phyloP scores from a whole-genome alignment of 2,113 vertebrate species.

The Hiodon tergisus region DNA sequence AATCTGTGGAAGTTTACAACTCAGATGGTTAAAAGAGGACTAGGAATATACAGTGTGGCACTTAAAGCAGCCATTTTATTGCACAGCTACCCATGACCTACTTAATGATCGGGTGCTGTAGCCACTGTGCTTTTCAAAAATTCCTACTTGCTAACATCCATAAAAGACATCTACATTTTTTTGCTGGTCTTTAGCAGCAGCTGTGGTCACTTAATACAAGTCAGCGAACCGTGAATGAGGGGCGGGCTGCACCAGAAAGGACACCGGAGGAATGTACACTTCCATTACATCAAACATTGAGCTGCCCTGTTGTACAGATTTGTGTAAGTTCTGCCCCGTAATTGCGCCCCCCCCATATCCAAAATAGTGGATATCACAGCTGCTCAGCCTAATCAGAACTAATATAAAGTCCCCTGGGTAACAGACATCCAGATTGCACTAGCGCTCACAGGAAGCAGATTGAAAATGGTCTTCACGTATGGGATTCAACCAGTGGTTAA shows the following conservation, averaged over 20 bases:
- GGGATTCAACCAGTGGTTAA: no score
- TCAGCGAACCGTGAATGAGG: not conserved
- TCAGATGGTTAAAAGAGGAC: conserved; percentile 1
- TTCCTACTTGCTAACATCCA: not conserved
- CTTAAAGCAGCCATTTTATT: not conserved
- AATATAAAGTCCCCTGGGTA: conserved; percentile 14
- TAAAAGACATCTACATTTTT: not conserved
- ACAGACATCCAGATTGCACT: conserved; percentile 19
- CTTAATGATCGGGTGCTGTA: not conserved
- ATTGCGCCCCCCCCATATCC: not conserved
- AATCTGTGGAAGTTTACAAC: conserved; percentile 1
- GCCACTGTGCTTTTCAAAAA: not conserved
- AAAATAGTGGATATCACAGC: not conserved
- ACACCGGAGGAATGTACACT: not conserved
- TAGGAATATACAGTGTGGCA: not conserved
- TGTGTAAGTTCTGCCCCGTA: not conserved
- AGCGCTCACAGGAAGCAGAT: conserved; percentile 5
- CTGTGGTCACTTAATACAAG: not conserved
- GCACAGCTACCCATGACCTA: not conserved
- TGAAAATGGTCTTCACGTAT: no score
- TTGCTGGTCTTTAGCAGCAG: not conserved
- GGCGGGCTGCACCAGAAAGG: not conserved
- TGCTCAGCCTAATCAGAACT: conserved; percentile 37
- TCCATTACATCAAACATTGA: not conserved
- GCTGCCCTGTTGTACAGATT: not conserved